Evolutionary conservation across 2,797 vertebrate species (phyloP), one percentile per base, ranked within the genome.

Genomic region (Artibeus lituratus): DNA sequence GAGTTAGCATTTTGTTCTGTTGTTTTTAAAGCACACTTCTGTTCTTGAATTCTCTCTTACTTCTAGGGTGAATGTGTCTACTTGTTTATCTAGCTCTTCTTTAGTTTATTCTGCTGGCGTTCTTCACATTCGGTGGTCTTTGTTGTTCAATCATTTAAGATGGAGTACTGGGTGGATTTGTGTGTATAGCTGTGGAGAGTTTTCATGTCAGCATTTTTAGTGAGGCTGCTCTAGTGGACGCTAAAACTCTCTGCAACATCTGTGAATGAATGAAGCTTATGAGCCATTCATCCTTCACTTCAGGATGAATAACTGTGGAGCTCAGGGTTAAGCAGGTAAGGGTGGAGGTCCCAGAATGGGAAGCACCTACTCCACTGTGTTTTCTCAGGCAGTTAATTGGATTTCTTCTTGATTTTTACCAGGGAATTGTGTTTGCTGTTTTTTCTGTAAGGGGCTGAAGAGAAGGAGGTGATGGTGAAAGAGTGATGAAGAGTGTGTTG

Each of bases 361-460:
- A 16, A 65, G 39, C 29, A 80, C 11, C 11, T 24, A 69, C 18
- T 67, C 29, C 10, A 59, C 39, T 24, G 0, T 9, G 11, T 62
- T 74, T 90, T 11, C 57, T 86, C 5, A 87, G 70, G 22, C 24
- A 32, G 37, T 22, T 74, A 7, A 51, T 12, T 49, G 83, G 18
- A 87, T 74, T 57, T 67, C 22, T 49, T 73, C 55, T 81, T 80
- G 85, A 74, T 47, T n/a, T 92, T 49, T 53, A 81, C 16, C 19
- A 29, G 18, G 35, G 67, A 76, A 44, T 69, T 90, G 59, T 10
- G 22, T 22, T 51, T 51, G 42, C 14, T 49, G 53, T 19, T 73
- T 15, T 39, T 62, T 32, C 59, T 18, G 10, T 11, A 42, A 85
- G 51, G 1, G 0, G 15, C 24, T 11, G 42, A 67, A 51, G 26